These are phyloP conservation scores for Sinohyriopsis cumingii DNA, from an alignment of 2,888 invertebrate genomes.

Conservation along the genomic window DNA sequence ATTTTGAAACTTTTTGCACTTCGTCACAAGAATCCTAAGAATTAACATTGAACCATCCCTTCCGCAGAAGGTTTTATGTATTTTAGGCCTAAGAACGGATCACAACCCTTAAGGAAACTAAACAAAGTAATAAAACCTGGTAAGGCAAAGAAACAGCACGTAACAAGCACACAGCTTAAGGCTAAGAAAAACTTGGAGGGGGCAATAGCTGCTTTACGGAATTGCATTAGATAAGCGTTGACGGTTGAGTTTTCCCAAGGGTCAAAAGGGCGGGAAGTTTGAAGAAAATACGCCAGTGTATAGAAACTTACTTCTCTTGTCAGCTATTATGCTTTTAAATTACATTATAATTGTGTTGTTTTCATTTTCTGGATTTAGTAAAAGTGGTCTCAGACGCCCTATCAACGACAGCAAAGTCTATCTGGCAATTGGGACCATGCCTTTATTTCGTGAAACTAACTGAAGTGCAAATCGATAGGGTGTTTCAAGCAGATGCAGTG, in stretches of 20 bases:
- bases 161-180: too few relatives aligned
- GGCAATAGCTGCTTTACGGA: too few relatives aligned
- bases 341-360: conserved; percentile 3
- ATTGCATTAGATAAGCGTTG: too few relatives aligned
- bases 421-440: too few relatives aligned
- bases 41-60: too few relatives aligned
- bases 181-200: too few relatives aligned
- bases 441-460: too few relatives aligned
- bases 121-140: neutral
- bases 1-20: too few relatives aligned
- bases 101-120: neutral
- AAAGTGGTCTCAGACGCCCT: neutral
- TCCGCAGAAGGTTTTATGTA: neutral
- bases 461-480: too few relatives aligned
- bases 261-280: neutral
- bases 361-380: neutral
- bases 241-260: neutral
- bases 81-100: neutral
- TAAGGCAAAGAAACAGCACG: neutral
- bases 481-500: too few relatives aligned
- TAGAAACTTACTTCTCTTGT: conserved; percentile 2
- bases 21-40: too few relatives aligned
- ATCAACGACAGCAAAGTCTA: too few relatives aligned
- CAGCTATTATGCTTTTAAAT: conserved; percentile 1
- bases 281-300: neutral